A percentile compares a stretch with the other conserved stretches of the same genome.
These are phyloP conservation scores for Caenorhabditis sp. DNA, from an alignment of 2,888 invertebrate species.

Conservation along the genomic window DNA sequence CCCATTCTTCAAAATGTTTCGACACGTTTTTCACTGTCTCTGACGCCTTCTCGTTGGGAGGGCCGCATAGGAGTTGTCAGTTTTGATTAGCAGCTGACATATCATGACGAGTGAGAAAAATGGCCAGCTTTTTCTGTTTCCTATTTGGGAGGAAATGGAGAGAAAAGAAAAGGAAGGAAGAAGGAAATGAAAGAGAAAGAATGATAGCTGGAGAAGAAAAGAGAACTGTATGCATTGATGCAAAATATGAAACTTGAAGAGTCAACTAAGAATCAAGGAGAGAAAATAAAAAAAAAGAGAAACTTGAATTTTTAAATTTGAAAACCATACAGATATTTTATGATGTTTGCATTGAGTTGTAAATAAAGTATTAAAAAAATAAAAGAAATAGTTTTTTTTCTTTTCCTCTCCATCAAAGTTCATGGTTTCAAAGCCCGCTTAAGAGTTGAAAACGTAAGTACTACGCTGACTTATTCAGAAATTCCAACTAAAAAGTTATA, in stretches of 20 bases:
- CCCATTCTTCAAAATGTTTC: slow-evolving; percentile 41
- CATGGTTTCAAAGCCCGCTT: not conserved
- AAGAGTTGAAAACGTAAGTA: slow-evolving; percentile 1
- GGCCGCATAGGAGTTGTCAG: slow-evolving; percentile 47
- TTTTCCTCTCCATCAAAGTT: slow-evolving; percentile 14
- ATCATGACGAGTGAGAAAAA: slow-evolving; percentile 57
- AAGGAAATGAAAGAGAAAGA: not conserved
- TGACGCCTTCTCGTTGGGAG: slow-evolving; percentile 42
- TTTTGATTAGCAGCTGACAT: slow-evolving; percentile 60
- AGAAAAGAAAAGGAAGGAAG: slow-evolving; percentile 1
- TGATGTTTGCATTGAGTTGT: slow-evolving; percentile 29
- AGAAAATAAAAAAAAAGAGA: not conserved
- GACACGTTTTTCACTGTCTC: slow-evolving; percentile 38
- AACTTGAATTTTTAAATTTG: slow-evolving; percentile 8
- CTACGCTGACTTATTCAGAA: not conserved
- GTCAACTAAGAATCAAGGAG: no score
- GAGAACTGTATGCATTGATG: no score
- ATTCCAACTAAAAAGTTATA: not conserved
- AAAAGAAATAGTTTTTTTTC: not conserved
- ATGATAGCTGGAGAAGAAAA: not conserved
- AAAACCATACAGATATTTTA: slow-evolving; percentile 32
- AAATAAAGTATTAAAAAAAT: not conserved
- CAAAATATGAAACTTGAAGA: no score
- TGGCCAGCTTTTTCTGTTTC: slow-evolving; percentile 18
- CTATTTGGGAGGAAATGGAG: slow-evolving; percentile 1